Evolutionary conservation across 2,888 invertebrate species (phyloP).

Genomic region (Notodonta dromedarius): DNA sequence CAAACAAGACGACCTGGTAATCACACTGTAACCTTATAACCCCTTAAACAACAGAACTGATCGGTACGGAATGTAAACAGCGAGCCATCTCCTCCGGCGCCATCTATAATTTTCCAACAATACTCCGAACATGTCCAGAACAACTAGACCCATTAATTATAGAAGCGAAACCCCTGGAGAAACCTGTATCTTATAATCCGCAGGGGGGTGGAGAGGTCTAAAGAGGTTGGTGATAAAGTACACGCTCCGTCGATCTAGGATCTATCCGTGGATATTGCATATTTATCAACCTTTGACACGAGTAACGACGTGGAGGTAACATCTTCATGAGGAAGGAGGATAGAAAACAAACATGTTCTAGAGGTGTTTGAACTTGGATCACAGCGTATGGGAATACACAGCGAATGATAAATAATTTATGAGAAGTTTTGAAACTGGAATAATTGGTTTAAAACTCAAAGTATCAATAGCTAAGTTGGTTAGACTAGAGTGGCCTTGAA

Average conservation of each 20-base stretch:
- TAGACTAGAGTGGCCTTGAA: too few relatives aligned
- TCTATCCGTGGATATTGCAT: conserved; percentile 80
- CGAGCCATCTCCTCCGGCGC: conserved; percentile 79
- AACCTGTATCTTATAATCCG: conserved; percentile 6
- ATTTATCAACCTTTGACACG: conserved; percentile 84
- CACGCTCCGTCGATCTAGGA: conserved; percentile 79
- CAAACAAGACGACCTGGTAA: conserved; percentile 75
- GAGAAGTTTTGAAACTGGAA: too few relatives aligned
- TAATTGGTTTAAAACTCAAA: too few relatives aligned
- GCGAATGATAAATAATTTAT: too few relatives aligned
- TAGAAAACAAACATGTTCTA: conserved; percentile 72
- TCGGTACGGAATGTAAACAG: conserved; percentile 81
- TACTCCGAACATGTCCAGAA: conserved; percentile 67
- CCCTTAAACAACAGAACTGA: conserved; percentile 70
- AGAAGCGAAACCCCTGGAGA: conserved; percentile 14
- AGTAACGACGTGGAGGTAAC: conserved; percentile 79
- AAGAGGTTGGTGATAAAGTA: conserved; percentile 51
- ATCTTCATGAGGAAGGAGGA: conserved; percentile 75
- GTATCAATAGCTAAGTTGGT: too few relatives aligned
- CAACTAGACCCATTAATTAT: conserved; percentile 41
- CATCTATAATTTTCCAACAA: conserved; percentile 83
- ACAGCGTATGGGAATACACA: conserved; percentile 9
- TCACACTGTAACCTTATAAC: conserved; percentile 74
- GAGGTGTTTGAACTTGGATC: conserved; percentile 54
- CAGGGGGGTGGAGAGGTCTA: conserved; percentile 37